Evolutionary conservation across 2,888 invertebrate species (phyloP).

Genomic region (Leptogaster cylindrica): DNA sequence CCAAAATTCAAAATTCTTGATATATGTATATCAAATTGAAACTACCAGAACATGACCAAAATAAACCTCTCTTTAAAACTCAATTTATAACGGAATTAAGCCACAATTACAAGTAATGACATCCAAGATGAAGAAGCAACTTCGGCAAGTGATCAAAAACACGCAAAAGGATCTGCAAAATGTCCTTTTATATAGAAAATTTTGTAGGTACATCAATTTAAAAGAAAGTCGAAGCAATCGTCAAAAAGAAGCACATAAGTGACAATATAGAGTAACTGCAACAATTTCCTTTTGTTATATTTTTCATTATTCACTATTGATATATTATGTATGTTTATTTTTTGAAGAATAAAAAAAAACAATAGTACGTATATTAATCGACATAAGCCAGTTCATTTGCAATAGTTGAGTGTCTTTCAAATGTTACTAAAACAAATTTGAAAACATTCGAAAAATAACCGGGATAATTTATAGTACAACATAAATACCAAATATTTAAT

Average conservation of each 20-base stretch:
- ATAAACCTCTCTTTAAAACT: not conserved
- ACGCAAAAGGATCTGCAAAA: no score
- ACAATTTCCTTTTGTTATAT: slow-evolving; percentile 19
- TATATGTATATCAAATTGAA: slow-evolving; percentile 45
- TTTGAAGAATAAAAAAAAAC: no score
- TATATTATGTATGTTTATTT: not conserved
- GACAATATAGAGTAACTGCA: slow-evolving; percentile 34
- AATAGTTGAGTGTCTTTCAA: slow-evolving; percentile 55
- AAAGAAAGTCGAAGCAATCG: no score
- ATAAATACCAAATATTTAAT: slow-evolving; percentile 54
- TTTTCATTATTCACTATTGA: not conserved
- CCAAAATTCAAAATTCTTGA: slow-evolving; percentile 49
- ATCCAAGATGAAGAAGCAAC: no score
- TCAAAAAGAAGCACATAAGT: slow-evolving; percentile 17
- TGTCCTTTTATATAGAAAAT: no score
- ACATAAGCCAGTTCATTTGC: slow-evolving; percentile 59
- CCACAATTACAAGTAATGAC: no score
- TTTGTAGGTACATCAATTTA: no score
- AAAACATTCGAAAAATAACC: slow-evolving; percentile 53
- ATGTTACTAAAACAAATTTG: slow-evolving; percentile 1
- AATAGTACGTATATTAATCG: slow-evolving; percentile 14
- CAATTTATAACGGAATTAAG: no score
- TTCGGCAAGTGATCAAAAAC: no score
- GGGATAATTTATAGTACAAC: slow-evolving; percentile 64
- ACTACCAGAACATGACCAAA: not conserved